phyloP scores from a whole-genome alignment of 2,113 vertebrate genomes.

The Turnix velox region DNA sequence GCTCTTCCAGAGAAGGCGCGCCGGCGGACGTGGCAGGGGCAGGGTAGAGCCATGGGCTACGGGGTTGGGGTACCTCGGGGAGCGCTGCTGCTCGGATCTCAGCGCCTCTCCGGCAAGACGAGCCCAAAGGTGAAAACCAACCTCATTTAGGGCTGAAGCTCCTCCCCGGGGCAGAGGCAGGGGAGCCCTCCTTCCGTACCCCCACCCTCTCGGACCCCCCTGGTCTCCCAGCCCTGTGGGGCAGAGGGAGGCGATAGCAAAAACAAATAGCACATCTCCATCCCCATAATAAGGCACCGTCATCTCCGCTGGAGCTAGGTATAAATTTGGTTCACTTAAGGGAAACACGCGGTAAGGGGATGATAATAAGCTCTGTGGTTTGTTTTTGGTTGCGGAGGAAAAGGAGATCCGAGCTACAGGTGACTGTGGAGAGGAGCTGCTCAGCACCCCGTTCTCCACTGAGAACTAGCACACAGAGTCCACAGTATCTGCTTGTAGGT shows the following conservation, averaged over 20 bases:
- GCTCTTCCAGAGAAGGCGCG: background rate
- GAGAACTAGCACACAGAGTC: background rate
- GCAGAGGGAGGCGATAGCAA: background rate
- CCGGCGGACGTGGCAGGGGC: background rate
- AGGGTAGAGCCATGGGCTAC: slow-evolving; percentile 17
- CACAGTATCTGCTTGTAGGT: background rate
- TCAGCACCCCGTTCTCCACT: background rate
- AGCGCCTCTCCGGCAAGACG: background rate
- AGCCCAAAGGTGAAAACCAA: background rate
- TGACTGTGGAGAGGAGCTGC: background rate
- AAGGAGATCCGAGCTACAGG: slow-evolving; percentile 42
- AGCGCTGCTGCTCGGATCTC: background rate
- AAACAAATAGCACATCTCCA: background rate
- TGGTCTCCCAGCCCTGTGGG: background rate
- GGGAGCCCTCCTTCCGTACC: slow-evolving; percentile 33
- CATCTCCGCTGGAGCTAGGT: background rate
- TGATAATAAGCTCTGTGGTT: background rate
- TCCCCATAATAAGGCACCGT: background rate
- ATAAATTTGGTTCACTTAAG: background rate
- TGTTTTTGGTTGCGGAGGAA: background rate
- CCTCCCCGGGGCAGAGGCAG: slow-evolving; percentile 1
- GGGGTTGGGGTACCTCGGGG: background rate
- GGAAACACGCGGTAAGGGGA: background rate
- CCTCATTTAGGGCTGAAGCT: background rate
- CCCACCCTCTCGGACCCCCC: background rate